Base-by-base conservation (phyloP, 2,113 vertebrate species). In the Syngnathoides biaculeatus region DNA sequence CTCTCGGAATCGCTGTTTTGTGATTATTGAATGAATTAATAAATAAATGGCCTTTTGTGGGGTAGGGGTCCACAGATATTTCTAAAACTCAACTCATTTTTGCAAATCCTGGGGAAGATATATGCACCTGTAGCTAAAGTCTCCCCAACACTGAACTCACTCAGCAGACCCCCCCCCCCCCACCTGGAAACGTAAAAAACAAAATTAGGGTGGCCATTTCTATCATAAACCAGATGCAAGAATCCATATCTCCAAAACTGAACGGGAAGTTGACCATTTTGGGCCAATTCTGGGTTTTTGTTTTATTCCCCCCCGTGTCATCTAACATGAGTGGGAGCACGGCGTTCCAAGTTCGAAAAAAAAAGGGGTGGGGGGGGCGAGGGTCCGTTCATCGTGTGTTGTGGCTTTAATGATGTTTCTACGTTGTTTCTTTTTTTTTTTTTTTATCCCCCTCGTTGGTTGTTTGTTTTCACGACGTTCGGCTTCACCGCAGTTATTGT, bases 401-500 rank as follows among this genome's bases (percentile, higher is more conserved):
- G 55, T 26, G 55, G 26, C 55, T 30, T 30, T 17, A 57, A 57
- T 19, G 55, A 57, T 57, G 55, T 57, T 57, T 57, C 30, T 26
- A 26, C 11, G 27, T 67, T 81, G 15, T 56, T 42, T 6, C n/a
- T 63, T 73, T 63, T 22, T n/a, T n/a, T n/a, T n/a, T n/a, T n/a
- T n/a, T n/a, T n/a, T n/a, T n/a, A n/a, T n/a, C n/a, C n/a, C n/a
- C 17, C n/a, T 39, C 57, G 63, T 64, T 57, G 65, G 71, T 71
- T 45, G 61, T 81, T 60, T 72, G 35, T 85, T 88, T 85, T 78
- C 69, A 84, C 75, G 93, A 93, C 85, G 78, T 93, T 89, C 91
- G 93, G 93, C 93, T 96, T 92, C 93, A 94, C 92, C 73, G 69
- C 76, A 79, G 73, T 71, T 77, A 68, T 75, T 79, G 62, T 71